Evolutionary conservation across 2,113 vertebrate genomes (phyloP).

Genomic region (Brachionichthys hirsutus): DNA sequence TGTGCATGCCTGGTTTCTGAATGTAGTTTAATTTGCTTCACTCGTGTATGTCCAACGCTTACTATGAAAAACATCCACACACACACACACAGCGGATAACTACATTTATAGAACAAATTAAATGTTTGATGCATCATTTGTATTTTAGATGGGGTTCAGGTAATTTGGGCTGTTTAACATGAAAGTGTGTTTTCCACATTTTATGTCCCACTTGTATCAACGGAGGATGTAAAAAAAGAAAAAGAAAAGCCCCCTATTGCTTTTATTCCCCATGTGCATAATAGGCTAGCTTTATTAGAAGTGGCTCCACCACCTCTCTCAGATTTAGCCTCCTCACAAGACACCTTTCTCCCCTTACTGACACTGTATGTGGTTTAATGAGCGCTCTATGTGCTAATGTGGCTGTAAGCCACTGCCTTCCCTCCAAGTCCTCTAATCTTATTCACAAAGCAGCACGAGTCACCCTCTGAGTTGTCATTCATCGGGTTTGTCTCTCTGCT

Average conservation of each 20-base stretch:
- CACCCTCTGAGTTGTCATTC: slow-evolving; percentile 62
- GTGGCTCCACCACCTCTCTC: slow-evolving; percentile 42
- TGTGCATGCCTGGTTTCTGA: slow-evolving; percentile 3
- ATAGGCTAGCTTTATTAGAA: slow-evolving; percentile 50
- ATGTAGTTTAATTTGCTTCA: slow-evolving; percentile 23
- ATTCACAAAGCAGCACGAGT: slow-evolving; percentile 64
- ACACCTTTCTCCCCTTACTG: slow-evolving; percentile 40
- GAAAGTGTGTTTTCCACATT: slow-evolving; percentile 35
- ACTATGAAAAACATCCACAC: slow-evolving; percentile 1
- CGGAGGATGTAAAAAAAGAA: slow-evolving; percentile 19
- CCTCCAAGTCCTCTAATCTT: slow-evolving; percentile 53
- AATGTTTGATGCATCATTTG: no score
- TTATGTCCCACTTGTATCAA: slow-evolving; percentile 15
- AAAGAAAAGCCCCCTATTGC: slow-evolving; percentile 27
- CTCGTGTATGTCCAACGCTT: slow-evolving; percentile 3
- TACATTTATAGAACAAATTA: no score
- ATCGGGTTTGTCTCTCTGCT: slow-evolving; percentile 40
- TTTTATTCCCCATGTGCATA: slow-evolving; percentile 50
- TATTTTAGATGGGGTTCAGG: slow-evolving; percentile 5
- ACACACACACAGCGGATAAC: neutral
- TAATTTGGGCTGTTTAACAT: slow-evolving; percentile 29
- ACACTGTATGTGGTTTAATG: slow-evolving; percentile 66
- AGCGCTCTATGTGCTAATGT: slow-evolving; percentile 61
- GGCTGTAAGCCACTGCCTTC: slow-evolving; percentile 56
- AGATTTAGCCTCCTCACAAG: slow-evolving; percentile 45